Evolutionary conservation across 1,140 invertebrate genomes (phyloP), one percentile per base, ranked within the genome.

Genomic region (Drosophila azteca): DNA sequence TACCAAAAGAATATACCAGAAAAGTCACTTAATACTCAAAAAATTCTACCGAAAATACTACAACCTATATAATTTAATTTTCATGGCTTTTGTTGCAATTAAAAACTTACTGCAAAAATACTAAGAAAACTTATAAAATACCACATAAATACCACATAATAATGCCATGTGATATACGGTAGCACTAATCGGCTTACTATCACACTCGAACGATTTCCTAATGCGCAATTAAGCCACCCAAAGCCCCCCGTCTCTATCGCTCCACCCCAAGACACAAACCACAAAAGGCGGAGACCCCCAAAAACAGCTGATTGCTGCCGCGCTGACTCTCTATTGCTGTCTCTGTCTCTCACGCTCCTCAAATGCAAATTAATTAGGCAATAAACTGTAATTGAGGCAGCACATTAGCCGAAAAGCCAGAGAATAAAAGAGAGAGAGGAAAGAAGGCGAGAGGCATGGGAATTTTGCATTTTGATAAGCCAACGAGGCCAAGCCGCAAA

Each of bases 351-450:
- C 17, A 39, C 43, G 44, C 45, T 59, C 8, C 41, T 9, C 7
- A 49, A 65, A 79, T 79, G 77, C 70, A 65, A 80, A 80, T 80
- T 55, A 53, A 62, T 71, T 76, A 50, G 48, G 22, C 78, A 57
- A 55, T 58, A 71, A 44, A 51, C 29, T 58, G 55, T 79, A 79
- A 79, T 79, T 63, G 41, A 80, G 55, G 64, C 77, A 79, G 76
- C 64, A 68, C 77, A 79, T 79, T 74, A 69, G 43, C 61, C 22
- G 29, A 55, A 55, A 50, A 41, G 43, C n/a, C 45, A 24, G 15
- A 46, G 17, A 61, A 39, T 20, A 20, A 20, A 20, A 20, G 17
- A 20, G 17, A 20, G 17, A 20, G 17, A 20, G 17, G 17, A 20
- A 20, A 20, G 17, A 1, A 0, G 17, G 17, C 17, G 17, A 20